Evolutionary conservation across 2,113 vertebrate species (phyloP), one percentile per base, ranked within the genome.

Genomic region (Centropristis striata): DNA sequence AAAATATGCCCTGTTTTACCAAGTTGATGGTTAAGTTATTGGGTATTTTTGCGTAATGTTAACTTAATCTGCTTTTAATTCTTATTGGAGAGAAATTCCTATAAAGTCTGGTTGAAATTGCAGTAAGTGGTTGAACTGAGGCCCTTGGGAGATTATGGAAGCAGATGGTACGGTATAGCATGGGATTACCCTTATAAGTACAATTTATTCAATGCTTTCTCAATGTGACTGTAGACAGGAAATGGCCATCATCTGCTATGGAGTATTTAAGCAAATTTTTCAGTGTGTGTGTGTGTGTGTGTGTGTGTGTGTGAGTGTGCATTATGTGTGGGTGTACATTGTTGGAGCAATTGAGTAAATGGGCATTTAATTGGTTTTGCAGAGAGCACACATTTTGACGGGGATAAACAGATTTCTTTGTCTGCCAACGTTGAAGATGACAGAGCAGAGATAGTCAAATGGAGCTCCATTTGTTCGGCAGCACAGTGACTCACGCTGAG

Each of bases 341-440:
- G 81, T 85, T 50, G 50, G 41, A 50, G 61, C 63, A 86, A 77
- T 83, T 82, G 81, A 83, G 63, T 75, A 86, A 88, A 85, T 84
- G 47, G 71, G 60, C 60, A 67, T 83, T 86, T 88, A 88, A 90
- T 87, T 87, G 80, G 72, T 83, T 87, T 86, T 84, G 85, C 80
- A 55, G 78, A 63, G 47, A 84, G 84, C 61, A 59, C 66, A 68
- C 73, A 81, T 76, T 87, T 76, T 76, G 79, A 85, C 5, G 7
- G 63, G 78, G 77, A 92, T 86, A 87, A 86, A 86, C 78, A 83
- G 50, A 81, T 84, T 77, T 84, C 68, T 89, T 84, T 89, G 87
- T 91, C 78, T 84, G 75, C 72, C 18, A 16, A n/a, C 12, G 77
- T 72, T 69, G 9, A 49, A 73, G 78, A 83, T 69, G 66, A 77